Percentiles rank a stretch among this genome's conserved stretches.
phyloP scores from a whole-genome alignment of 2,888 invertebrate genomes.

The Plebejus argus region DNA sequence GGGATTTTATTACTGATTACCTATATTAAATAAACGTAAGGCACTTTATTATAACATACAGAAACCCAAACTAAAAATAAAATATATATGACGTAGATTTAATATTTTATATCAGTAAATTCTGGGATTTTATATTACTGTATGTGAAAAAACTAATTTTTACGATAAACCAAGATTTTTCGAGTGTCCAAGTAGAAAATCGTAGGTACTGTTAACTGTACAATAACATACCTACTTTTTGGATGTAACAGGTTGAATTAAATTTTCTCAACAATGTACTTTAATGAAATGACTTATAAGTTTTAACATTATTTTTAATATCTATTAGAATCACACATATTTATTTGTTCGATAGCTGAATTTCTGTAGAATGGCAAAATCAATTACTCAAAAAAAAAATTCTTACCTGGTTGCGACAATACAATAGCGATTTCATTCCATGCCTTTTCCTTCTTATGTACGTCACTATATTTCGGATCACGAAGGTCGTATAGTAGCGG shows the following conservation, averaged over 20 bases:
- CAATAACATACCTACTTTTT: slow-evolving; percentile 20
- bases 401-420: slow-evolving; percentile 31
- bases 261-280: slow-evolving; percentile 20
- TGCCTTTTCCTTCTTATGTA: slow-evolving; percentile 33
- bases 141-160: slow-evolving; percentile 11
- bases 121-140: slow-evolving; percentile 18
- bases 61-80: slow-evolving; percentile 18
- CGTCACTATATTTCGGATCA: slow-evolving; percentile 35
- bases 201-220: slow-evolving; percentile 20
- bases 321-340: slow-evolving; percentile 20
- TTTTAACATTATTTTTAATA: slow-evolving; percentile 18
- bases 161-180: slow-evolving; percentile 20
- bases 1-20: slow-evolving; percentile 18
- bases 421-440: slow-evolving; percentile 34
- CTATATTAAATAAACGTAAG: slow-evolving; percentile 20
- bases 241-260: slow-evolving; percentile 20
- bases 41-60: slow-evolving; percentile 20
- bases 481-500: slow-evolving; percentile 37
- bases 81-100: slow-evolving; percentile 20
- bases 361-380: slow-evolving; percentile 20
- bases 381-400: slow-evolving; percentile 16
- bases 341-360: slow-evolving; percentile 18
- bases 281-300: slow-evolving; percentile 18
- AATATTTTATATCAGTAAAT: slow-evolving; percentile 18
- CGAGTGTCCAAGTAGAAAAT: slow-evolving; percentile 20